A percentile compares a stretch with the other conserved stretches of the same genome.
These are phyloP conservation scores for Acronicta alni DNA, from an alignment of 2,888 invertebrate genomes.

Conservation along the genomic window DNA sequence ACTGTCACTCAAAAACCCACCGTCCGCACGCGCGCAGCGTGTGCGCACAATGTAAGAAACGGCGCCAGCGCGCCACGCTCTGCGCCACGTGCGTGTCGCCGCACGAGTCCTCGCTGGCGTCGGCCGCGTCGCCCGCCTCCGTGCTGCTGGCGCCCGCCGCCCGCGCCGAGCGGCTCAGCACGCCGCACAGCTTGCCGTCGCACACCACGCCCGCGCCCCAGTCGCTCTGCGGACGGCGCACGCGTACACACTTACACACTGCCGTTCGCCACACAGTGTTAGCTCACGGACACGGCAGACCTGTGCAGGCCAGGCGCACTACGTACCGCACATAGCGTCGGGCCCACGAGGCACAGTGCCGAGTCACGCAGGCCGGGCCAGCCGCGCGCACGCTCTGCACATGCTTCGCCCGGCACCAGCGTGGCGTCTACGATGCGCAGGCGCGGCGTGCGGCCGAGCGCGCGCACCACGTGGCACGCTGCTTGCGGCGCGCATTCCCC, in stretches of 20 bases:
- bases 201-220: slow-evolving; percentile 79
- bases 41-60: slow-evolving; percentile 80
- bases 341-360: slow-evolving; percentile 72
- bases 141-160: slow-evolving; percentile 7
- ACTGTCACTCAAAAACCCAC: slow-evolving; percentile 59
- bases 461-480: slow-evolving; percentile 68
- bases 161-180: slow-evolving; percentile 66
- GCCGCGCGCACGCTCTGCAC: slow-evolving; percentile 61
- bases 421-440: slow-evolving; percentile 62
- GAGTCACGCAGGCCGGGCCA: slow-evolving; percentile 63
- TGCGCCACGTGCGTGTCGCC: slow-evolving; percentile 71
- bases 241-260: slow-evolving; percentile 2
- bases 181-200: slow-evolving; percentile 78
- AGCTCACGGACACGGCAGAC: slow-evolving; percentile 1
- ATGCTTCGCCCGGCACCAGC: slow-evolving; percentile 50
- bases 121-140: slow-evolving; percentile 21
- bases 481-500: slow-evolving; percentile 62
- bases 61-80: slow-evolving; percentile 70
- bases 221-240: slow-evolving; percentile 68
- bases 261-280: not conserved
- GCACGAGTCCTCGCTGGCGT: slow-evolving; percentile 53
- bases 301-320: not conserved
- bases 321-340: slow-evolving; percentile 70
- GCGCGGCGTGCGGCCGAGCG: slow-evolving; percentile 49
- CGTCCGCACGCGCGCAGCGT: slow-evolving; percentile 68